These are phyloP conservation scores for Sylvietta virens DNA, from an alignment of 2,113 vertebrate genomes.

Conservation along the genomic window DNA sequence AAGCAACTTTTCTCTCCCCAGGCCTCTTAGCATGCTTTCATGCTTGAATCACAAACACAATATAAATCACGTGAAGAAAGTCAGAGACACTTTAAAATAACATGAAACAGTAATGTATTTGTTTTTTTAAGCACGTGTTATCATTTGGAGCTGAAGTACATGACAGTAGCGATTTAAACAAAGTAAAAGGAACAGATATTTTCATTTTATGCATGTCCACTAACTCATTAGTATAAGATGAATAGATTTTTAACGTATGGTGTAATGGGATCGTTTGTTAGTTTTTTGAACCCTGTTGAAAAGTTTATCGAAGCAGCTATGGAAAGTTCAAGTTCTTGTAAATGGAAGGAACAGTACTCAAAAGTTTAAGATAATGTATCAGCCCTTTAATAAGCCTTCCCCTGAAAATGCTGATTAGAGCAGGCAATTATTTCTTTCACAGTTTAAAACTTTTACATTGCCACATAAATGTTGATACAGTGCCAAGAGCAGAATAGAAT, in stretches of 20 bases:
- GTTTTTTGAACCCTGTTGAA: slow-evolving; percentile 39
- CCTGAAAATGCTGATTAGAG: slow-evolving; percentile 1
- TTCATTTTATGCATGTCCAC: slow-evolving; percentile 7
- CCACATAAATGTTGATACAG: background rate
- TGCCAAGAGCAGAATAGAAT: background rate
- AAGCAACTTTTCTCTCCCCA: background rate
- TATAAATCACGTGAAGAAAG: slow-evolving; percentile 30
- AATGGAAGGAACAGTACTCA: slow-evolving; percentile 22
- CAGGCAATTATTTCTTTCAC: slow-evolving; percentile 20
- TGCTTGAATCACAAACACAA: slow-evolving; percentile 18
- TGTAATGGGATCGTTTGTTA: slow-evolving; percentile 49
- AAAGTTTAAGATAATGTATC: slow-evolving; percentile 54
- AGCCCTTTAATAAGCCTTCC: slow-evolving; percentile 36
- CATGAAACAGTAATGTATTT: slow-evolving; percentile 19
- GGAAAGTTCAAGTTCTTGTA: slow-evolving; percentile 42
- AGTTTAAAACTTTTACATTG: background rate
- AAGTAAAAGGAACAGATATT: background rate
- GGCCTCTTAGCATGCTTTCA: background rate
- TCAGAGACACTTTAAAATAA: slow-evolving; percentile 12
- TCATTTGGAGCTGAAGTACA: slow-evolving; percentile 40
- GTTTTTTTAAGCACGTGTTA: slow-evolving; percentile 25
- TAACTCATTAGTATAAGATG: slow-evolving; percentile 42
- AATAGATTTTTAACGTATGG: slow-evolving; percentile 40
- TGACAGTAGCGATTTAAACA: slow-evolving; percentile 55
- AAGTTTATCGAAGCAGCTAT: slow-evolving; percentile 51